Evolutionary conservation across 2,113 vertebrate genomes (phyloP).

Genomic region (Carlito syrichta): DNA sequence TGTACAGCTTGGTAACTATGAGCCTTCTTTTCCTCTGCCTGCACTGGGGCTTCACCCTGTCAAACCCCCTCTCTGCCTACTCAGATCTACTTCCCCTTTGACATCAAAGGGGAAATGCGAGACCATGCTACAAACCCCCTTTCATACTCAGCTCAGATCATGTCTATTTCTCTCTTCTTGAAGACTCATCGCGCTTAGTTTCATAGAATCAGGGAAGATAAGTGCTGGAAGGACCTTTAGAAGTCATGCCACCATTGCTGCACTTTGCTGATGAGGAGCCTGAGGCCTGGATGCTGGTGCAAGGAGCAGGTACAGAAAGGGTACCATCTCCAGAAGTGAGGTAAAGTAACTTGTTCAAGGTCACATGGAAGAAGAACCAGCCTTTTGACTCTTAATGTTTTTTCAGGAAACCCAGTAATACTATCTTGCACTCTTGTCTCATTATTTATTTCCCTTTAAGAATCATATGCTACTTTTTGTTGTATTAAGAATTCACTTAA

Average conservation of each 20-base stretch:
- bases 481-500: constrained; percentile 5
- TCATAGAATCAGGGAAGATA: background rate
- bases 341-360: background rate
- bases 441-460: background rate
- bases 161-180: background rate
- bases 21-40: background rate
- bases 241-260: background rate
- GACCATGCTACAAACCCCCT: background rate
- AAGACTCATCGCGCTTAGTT: background rate
- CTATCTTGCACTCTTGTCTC: background rate
- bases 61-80: background rate
- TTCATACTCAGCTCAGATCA: background rate
- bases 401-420: background rate
- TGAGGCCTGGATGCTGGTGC: background rate
- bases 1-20: background rate
- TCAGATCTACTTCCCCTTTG: background rate
- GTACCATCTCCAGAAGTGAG: background rate
- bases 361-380: background rate
- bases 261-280: background rate
- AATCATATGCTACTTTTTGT: background rate
- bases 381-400: background rate
- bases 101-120: background rate
- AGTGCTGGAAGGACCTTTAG: background rate
- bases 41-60: background rate
- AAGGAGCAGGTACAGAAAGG: background rate